Conservation (phyloP, 2,888 invertebrate species). For the Panopea generosa region DNA sequence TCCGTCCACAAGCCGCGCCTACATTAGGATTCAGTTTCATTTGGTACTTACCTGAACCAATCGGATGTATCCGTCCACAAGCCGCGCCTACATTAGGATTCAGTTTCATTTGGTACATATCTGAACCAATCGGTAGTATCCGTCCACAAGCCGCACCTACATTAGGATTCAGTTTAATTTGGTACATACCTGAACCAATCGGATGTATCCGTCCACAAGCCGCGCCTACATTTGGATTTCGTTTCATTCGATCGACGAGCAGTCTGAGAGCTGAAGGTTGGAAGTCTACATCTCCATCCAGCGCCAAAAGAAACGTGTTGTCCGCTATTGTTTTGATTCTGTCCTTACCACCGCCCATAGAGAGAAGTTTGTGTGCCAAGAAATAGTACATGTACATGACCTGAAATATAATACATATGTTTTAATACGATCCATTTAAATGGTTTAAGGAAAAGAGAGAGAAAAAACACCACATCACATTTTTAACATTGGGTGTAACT, state of each 20-base stretch:
- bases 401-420: slow-evolving; percentile 86
- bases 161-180: slow-evolving; percentile 99
- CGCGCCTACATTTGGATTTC: slow-evolving; percentile 97
- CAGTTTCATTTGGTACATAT: slow-evolving; percentile 97
- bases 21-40: too few species aligned
- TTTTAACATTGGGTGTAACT: too few species aligned
- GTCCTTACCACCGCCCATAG: slow-evolving; percentile 91
- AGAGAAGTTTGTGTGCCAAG: slow-evolving; percentile 93
- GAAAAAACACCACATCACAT: too few species aligned
- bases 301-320: slow-evolving; percentile 96
- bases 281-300: slow-evolving; percentile 99
- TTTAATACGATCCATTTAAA: too few species aligned
- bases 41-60: slow-evolving; percentile 90
- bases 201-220: slow-evolving; percentile 99
- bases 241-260: slow-evolving; percentile 98
- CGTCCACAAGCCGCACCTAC: slow-evolving; percentile 98
- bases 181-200: slow-evolving; percentile 90
- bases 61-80: slow-evolving; percentile 98
- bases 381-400: slow-evolving; percentile 99
- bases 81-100: slow-evolving; percentile 98
- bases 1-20: too few species aligned
- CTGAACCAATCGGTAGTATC: slow-evolving; percentile 96
- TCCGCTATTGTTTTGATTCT: slow-evolving; percentile 90
- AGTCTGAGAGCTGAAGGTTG: slow-evolving; percentile 96
- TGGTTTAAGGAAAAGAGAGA: too few species aligned